A percentile compares a stretch with the other conserved stretches of the same genome.
Conservation (phyloP, 2,113 vertebrate species). For the Leptobrachium leishanense region DNA sequence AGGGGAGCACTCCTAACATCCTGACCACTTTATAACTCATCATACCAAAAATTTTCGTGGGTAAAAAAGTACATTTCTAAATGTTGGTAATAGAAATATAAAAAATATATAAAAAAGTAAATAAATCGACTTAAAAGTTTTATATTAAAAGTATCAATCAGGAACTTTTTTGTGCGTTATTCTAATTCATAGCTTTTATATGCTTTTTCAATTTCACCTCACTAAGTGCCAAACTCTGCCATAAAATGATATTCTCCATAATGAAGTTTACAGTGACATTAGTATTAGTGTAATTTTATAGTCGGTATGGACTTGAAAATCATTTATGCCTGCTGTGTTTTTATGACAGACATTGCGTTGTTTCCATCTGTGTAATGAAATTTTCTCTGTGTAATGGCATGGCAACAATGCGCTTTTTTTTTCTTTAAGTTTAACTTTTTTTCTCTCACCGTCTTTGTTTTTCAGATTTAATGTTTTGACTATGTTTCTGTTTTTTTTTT, state of each 20-base stretch:
- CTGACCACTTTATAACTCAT: no score
- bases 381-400: constrained; percentile 73
- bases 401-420: constrained; percentile 20
- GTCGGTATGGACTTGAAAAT: constrained; percentile 72
- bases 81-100: no score
- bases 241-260: constrained; percentile 75
- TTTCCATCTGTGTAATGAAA: constrained; percentile 83
- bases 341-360: constrained; percentile 78
- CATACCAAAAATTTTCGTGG: no score
- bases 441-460: not conserved
- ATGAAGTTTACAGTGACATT: constrained; percentile 81
- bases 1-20: no score
- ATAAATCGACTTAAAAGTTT: no score
- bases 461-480: no score
- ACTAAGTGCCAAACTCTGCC: constrained; percentile 61
- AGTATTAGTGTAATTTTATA: constrained; percentile 81
- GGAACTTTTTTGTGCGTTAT: no score
- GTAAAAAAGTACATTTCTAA: no score
- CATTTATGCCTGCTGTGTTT: constrained; percentile 80
- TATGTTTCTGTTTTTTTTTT: no score
- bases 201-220: constrained; percentile 26
- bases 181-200: not conserved
- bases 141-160: no score
- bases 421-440: constrained; percentile 28
- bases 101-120: no score